Conservation (phyloP, 53 echinoderm and acorn worm genomes). For the Temnopleurus reevesii region DNA sequence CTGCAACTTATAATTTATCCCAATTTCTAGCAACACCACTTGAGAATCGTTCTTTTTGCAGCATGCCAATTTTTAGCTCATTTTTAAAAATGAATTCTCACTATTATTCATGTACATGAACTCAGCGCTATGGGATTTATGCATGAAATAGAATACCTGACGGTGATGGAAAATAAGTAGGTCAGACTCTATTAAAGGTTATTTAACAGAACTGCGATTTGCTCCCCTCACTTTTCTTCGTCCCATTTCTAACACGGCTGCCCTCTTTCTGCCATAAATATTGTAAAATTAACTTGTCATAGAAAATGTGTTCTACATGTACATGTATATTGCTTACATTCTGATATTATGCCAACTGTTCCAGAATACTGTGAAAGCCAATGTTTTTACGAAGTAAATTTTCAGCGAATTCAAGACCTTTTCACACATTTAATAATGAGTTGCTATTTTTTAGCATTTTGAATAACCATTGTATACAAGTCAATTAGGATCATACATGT, state of each 20-base stretch:
- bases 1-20: background rate
- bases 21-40: background rate
- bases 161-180: background rate
- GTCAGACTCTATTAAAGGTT: background rate
- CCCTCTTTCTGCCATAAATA: background rate
- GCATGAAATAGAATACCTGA: slow-evolving; percentile 18
- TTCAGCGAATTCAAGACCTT: too few species aligned
- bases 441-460: too few species aligned
- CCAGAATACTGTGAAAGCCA: too few species aligned
- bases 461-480: too few species aligned
- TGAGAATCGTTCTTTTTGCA: background rate
- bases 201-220: background rate
- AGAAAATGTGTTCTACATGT: too few species aligned
- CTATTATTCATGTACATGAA: background rate
- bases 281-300: background rate
- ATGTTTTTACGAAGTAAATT: too few species aligned
- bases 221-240: background rate
- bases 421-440: too few species aligned
- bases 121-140: background rate
- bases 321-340: too few species aligned
- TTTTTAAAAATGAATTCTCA: background rate
- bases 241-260: background rate
- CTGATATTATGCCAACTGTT: too few species aligned
- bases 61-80: background rate
- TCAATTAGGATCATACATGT: too few species aligned